phyloP scores from a whole-genome alignment of 1,140 invertebrate genomes.

The Euschistus heros region DNA sequence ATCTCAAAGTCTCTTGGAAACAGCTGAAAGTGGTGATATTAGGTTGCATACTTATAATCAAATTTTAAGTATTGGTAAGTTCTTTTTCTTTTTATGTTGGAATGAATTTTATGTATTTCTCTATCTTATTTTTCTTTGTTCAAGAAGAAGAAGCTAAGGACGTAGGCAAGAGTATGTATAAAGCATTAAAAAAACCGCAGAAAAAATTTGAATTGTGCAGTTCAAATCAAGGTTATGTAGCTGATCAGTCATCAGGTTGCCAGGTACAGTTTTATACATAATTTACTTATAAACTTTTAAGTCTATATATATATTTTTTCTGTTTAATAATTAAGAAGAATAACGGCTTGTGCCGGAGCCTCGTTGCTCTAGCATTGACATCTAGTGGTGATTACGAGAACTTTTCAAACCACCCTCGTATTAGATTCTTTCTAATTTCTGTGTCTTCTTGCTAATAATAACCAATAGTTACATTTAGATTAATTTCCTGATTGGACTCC shows the following conservation, averaged over 20 bases:
- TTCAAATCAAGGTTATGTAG: slow-evolving; percentile 44
- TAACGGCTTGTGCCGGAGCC: too few relatives aligned
- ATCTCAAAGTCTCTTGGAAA: background rate
- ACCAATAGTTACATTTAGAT: too few relatives aligned
- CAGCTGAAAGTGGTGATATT: slow-evolving; percentile 12
- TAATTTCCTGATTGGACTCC: too few relatives aligned
- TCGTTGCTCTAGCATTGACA: too few relatives aligned
- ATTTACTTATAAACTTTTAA: too few relatives aligned
- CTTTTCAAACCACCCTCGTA: too few relatives aligned
- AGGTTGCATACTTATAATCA: background rate
- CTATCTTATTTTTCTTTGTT: background rate
- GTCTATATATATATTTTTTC: too few relatives aligned
- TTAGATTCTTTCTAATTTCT: too few relatives aligned
- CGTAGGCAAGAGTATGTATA: background rate
- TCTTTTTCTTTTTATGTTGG: background rate
- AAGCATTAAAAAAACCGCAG: background rate
- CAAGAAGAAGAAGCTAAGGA: background rate
- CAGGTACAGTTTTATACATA: slow-evolving; percentile 33
- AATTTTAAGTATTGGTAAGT: background rate
- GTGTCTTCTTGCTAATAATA: too few relatives aligned
- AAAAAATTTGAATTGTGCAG: background rate
- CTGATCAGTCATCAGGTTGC: slow-evolving; percentile 44
- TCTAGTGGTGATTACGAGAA: too few relatives aligned
- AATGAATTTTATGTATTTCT: background rate
- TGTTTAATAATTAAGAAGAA: too few relatives aligned